Evolutionary conservation across 1,140 invertebrate genomes (phyloP).

Genomic region (Drosophila subpulchrella): DNA sequence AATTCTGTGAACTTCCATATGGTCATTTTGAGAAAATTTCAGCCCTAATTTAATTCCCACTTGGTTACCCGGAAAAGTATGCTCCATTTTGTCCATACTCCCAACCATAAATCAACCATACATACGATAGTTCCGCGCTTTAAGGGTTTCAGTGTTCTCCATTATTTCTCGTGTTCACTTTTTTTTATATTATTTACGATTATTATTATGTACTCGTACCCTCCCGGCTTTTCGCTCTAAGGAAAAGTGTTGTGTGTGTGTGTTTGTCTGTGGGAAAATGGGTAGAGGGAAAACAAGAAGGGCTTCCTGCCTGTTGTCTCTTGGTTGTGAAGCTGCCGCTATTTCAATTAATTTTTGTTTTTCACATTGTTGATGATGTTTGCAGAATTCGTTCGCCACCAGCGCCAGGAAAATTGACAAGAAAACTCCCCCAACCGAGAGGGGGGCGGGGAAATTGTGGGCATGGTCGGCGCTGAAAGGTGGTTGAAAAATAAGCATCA

Average conservation of each 20-base stretch:
- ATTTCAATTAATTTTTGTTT: constrained; percentile 73
- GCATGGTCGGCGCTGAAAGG: constrained; percentile 1
- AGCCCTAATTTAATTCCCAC: not conserved
- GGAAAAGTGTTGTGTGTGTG: constrained; percentile 1
- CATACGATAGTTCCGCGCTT: constrained; percentile 15
- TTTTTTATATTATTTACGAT: constrained; percentile 47
- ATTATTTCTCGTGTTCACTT: constrained; percentile 9
- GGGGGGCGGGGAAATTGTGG: not conserved
- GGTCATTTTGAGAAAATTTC: not conserved
- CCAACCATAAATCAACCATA: constrained; percentile 7
- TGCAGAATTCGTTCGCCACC: constrained; percentile 23
- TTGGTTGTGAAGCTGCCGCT: constrained; percentile 37
- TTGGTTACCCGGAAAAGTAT: constrained; percentile 2
- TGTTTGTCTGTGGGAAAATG: not conserved
- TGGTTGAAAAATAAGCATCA: constrained; percentile 23
- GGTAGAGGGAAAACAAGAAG: constrained; percentile 1
- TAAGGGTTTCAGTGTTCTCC: constrained; percentile 7
- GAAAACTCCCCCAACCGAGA: constrained; percentile 22
- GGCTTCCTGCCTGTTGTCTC: constrained; percentile 25
- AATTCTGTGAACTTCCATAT: not conserved
- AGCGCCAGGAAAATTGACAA: constrained; percentile 57
- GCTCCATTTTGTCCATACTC: not conserved
- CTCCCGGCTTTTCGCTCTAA: not conserved
- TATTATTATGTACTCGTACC: constrained; percentile 46
- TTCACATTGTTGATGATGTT: constrained; percentile 63